Percentiles rank a stretch among this genome's conserved stretches.
Conservation (phyloP, 1,140 invertebrate species). For the Aphelinus certus region DNA sequence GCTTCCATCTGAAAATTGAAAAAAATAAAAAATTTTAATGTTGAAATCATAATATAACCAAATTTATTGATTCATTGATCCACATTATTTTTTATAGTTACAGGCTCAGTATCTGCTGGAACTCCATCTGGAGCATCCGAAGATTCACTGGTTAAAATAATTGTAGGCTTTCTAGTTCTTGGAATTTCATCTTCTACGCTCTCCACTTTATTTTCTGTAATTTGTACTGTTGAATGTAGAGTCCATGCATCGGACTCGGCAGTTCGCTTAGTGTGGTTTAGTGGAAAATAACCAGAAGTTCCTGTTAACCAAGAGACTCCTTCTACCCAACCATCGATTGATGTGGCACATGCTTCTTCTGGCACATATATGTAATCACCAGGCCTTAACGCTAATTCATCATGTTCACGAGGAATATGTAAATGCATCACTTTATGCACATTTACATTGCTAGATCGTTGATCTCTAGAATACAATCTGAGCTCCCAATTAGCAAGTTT, state of each 20-base stretch:
- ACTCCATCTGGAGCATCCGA: constrained; percentile 65
- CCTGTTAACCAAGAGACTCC: constrained; percentile 90
- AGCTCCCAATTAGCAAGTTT: constrained; percentile 82
- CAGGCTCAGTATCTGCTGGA: constrained; percentile 50
- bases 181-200: constrained; percentile 51
- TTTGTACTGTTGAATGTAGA: constrained; percentile 75
- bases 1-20: constrained; percentile 52
- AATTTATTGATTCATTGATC: neutral
- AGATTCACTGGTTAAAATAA: constrained; percentile 62
- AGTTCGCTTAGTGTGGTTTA: constrained; percentile 82
- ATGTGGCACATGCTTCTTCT: constrained; percentile 75
- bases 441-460: constrained; percentile 74
- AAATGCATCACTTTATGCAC: constrained; percentile 84
- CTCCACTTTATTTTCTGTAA: constrained; percentile 61
- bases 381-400: constrained; percentile 85
- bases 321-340: constrained; percentile 86
- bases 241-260: constrained; percentile 92
- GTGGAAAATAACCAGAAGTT: constrained; percentile 79
- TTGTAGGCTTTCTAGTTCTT: constrained; percentile 55
- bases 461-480: constrained; percentile 85
- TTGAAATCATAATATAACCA: constrained; percentile 22
- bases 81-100: constrained; percentile 44
- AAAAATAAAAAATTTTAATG: constrained; percentile 26
- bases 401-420: constrained; percentile 79
- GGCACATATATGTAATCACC: constrained; percentile 88